Base-by-base conservation (phyloP, 2,113 vertebrate genomes). In the Pteropus alecto region DNA sequence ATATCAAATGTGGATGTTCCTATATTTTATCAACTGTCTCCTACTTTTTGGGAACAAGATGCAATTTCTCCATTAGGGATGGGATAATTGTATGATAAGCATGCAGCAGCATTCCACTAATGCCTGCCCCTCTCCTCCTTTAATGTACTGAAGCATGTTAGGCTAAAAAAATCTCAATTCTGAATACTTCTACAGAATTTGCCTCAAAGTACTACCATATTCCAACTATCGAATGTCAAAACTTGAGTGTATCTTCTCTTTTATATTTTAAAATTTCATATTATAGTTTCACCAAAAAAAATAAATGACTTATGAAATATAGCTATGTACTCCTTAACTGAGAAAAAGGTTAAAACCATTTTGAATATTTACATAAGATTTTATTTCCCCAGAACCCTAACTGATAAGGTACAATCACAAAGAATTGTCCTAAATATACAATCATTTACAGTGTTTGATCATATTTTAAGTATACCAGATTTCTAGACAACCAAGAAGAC, bases 391-490 rank as follows among this genome's bases (percentile, higher is more conserved):
- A 28, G n/a, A 90, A 83, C 60, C 43, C 46, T 84, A 90, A 97
- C 0, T 67, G 41, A 58, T 70, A 46, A 87, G 5, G 58, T 87
- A 51, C 10, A 33, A 73, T 87, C 22, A 93, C 12, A 90, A 94
- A 84, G 18, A 93, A 93, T 46, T 67, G 78, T 26, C 18, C 18
- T 35, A 76, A 73, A 24, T 30, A 93, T 38, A 74, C 0, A 77
- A 87, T 83, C 16, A 90, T 70, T 82, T 79, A 70, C 7, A 63
- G 24, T 48, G 86, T 61, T 68, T 68, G 41, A 60, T 87, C 33
- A 88, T 35, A 82, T 81, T 97, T 95, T 92, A 93, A 85, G 30
- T 41, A n/a, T 43, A 94, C 84, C 1, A 81, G 8, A 93, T 83
- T 81, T 93, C 18, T 77, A 48, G 28, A 63, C 54, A 93, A 87